These are phyloP conservation scores for Cinclus cinclus DNA, from an alignment of 2,113 vertebrate genomes.

Conservation along the genomic window DNA sequence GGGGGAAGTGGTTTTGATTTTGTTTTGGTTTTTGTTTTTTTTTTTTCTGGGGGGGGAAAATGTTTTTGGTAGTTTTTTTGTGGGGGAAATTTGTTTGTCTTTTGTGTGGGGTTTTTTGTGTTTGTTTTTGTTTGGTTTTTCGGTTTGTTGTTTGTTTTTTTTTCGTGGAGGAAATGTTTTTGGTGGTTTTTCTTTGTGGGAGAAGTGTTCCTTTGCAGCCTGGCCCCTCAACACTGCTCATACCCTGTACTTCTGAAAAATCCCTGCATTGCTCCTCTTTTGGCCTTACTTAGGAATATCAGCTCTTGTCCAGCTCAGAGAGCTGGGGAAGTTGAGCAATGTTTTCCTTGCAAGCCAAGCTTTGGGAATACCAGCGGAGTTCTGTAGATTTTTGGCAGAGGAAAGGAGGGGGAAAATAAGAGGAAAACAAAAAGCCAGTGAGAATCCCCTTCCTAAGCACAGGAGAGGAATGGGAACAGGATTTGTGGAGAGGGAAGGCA, in stretches of 20 bases:
- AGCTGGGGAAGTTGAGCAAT: background rate
- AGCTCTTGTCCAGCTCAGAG: background rate
- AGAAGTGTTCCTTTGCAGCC: background rate
- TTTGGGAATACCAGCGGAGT: background rate
- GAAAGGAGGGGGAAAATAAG: background rate
- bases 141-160: too few species aligned
- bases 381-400: background rate
- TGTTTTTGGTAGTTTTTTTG: too few species aligned
- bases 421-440: background rate
- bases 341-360: background rate
- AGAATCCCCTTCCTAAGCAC: background rate
- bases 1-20: background rate
- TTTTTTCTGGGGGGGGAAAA: too few species aligned
- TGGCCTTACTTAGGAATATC: background rate
- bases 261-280: background rate
- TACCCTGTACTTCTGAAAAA: background rate
- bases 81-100: too few species aligned
- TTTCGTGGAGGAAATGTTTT: too few species aligned
- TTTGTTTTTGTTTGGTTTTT: too few species aligned
- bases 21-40: too few species aligned
- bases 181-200: too few species aligned
- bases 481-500: background rate
- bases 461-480: background rate
- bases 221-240: background rate
- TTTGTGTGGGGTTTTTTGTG: too few species aligned